phyloP scores from a whole-genome alignment of 2,888 invertebrate genomes.

The Ichneumon xanthorius region DNA sequence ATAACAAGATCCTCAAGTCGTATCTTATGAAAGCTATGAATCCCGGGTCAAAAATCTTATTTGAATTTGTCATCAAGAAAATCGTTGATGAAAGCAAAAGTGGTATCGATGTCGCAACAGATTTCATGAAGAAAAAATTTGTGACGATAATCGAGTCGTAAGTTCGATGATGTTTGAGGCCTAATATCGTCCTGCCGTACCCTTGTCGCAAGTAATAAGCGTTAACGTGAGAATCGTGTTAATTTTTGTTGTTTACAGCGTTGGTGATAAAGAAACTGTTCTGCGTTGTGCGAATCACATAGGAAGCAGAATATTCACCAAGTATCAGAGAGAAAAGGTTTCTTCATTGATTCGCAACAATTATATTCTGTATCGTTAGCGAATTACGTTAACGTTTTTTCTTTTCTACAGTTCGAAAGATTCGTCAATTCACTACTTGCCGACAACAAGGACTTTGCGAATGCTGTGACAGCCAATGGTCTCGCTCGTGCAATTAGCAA shows the following conservation, averaged over 20 bases:
- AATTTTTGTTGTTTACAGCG: neutral
- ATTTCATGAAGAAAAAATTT: constrained; percentile 66
- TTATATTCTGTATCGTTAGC: neutral
- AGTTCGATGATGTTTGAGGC: constrained; percentile 21
- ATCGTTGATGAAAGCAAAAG: constrained; percentile 60
- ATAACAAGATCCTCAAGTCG: constrained; percentile 82
- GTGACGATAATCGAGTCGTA: constrained; percentile 33
- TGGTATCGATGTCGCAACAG: constrained; percentile 67
- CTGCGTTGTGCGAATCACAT: neutral
- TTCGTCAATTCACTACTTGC: constrained; percentile 18
- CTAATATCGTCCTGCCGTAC: neutral
- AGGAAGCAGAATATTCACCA: constrained; percentile 6
- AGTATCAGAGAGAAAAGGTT: constrained; percentile 15
- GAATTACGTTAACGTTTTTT: neutral
- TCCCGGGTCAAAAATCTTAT: neutral
- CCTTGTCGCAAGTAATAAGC: neutral
- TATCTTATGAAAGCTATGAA: constrained; percentile 56
- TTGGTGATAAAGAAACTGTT: neutral
- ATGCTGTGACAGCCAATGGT: constrained; percentile 1
- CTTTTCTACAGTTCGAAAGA: constrained; percentile 11
- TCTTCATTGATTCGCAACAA: neutral
- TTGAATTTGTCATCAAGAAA: constrained; percentile 73
- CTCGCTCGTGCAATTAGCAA: constrained; percentile 8
- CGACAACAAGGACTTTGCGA: constrained; percentile 2
- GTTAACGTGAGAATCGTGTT: neutral